A percentile compares a stretch with the other conserved stretches of the same genome.
phyloP scores from a whole-genome alignment of 2,888 invertebrate genomes.

The Oscheius sp. region DNA sequence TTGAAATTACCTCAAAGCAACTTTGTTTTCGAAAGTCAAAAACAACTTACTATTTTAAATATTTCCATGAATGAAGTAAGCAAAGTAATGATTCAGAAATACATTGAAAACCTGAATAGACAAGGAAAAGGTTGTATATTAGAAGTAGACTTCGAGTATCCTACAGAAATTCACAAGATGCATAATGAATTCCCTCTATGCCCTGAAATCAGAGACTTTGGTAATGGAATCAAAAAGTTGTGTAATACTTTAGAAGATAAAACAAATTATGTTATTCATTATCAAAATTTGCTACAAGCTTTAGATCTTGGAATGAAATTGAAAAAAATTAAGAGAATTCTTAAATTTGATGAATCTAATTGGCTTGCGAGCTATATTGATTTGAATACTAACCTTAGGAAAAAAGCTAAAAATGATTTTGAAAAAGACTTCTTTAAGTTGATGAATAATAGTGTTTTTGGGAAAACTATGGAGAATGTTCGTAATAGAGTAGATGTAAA shows the following conservation, averaged over 20 bases:
- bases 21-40: neutral
- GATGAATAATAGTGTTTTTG: no score
- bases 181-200: constrained; percentile 67
- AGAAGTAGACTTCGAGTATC: constrained; percentile 72
- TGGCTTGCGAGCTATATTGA: neutral
- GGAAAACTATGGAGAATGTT: no score
- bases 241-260: constrained; percentile 42
- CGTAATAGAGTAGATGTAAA: no score
- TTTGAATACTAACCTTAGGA: constrained; percentile 26
- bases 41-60: neutral
- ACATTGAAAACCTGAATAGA: neutral
- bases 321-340: constrained; percentile 6
- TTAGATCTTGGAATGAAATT: constrained; percentile 25
- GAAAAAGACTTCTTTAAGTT: no score
- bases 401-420: constrained; percentile 59
- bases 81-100: neutral
- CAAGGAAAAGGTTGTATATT: constrained; percentile 67
- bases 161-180: constrained; percentile 67
- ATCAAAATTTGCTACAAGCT: constrained; percentile 35
- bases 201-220: no score
- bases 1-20: constrained; percentile 50
- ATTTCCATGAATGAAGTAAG: no score
- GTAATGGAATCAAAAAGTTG: constrained; percentile 34
- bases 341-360: neutral
- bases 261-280: constrained; percentile 45